phyloP scores from a whole-genome alignment of 2,113 vertebrate species.

The Nansenia antarctica region DNA sequence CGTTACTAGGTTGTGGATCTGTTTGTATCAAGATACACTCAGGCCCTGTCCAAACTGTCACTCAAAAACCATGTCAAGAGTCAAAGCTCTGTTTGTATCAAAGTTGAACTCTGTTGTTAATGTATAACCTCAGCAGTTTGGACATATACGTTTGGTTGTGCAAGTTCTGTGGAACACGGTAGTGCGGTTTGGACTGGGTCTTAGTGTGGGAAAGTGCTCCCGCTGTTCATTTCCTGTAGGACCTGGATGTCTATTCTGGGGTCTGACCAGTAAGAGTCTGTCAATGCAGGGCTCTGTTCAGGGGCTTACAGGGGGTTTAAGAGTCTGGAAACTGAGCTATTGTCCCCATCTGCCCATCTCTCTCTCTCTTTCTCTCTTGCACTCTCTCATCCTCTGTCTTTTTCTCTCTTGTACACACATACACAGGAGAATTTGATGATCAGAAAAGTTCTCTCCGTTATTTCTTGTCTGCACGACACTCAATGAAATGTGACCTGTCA shows the following conservation, averaged over 20 bases:
- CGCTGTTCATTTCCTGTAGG: conserved; percentile 39
- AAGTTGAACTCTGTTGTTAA: conserved; percentile 28
- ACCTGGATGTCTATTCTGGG: conserved; percentile 23
- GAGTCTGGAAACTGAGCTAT: conserved; percentile 4
- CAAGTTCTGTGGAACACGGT: neutral
- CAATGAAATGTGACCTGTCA: conserved; percentile 43
- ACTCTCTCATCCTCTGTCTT: neutral
- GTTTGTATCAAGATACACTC: conserved; percentile 4
- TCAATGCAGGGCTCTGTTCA: conserved; percentile 7
- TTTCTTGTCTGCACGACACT: conserved; percentile 42
- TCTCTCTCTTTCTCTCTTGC: neutral
- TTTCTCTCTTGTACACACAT: neutral
- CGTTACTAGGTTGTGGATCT: conserved; percentile 35
- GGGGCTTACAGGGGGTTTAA: neutral
- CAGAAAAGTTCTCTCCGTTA: neutral
- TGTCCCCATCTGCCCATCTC: neutral
- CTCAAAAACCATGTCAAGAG: conserved; percentile 18
- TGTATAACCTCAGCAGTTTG: conserved; percentile 31
- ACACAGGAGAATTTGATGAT: conserved; percentile 17
- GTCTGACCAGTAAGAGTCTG: conserved; percentile 2
- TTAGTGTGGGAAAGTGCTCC: conserved; percentile 13
- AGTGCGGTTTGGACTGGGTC: conserved; percentile 34
- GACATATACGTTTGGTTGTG: neutral
- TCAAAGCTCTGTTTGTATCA: conserved; percentile 31
- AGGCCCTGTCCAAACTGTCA: conserved; percentile 22